Conservation (phyloP, 2,888 invertebrate species). For the Mactromeris polynyma region DNA sequence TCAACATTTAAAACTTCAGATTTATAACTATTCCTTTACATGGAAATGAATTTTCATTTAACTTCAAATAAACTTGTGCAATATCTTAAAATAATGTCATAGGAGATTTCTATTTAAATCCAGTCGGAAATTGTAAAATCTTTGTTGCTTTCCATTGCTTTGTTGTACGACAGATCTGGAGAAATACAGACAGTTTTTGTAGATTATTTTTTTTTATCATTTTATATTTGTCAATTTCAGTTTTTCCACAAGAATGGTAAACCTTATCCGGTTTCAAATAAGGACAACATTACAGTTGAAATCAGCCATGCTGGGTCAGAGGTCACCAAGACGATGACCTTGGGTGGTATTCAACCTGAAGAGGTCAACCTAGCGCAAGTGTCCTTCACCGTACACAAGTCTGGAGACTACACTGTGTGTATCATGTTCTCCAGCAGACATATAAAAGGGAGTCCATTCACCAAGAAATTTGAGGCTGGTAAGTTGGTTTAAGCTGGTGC, state of each 20-base stretch:
- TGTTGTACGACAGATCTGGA: too few relatives aligned
- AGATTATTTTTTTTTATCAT: not conserved
- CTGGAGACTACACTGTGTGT: constrained; percentile 95
- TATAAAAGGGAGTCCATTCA: constrained; percentile 95
- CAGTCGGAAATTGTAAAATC: too few relatives aligned
- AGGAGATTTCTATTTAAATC: too few relatives aligned
- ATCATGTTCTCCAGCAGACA: constrained; percentile 93
- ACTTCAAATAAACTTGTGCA: too few relatives aligned
- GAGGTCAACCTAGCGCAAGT: constrained; percentile 95
- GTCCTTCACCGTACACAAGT: constrained; percentile 96
- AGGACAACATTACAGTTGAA: constrained; percentile 95
- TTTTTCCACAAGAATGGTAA: constrained; percentile 91
- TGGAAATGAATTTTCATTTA: too few relatives aligned
- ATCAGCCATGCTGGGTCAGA: constrained; percentile 94
- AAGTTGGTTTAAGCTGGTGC: too few relatives aligned
- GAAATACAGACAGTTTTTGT: too few relatives aligned
- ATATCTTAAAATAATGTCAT: too few relatives aligned
- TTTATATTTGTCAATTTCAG: constrained; percentile 71
- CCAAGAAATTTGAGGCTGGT: constrained; percentile 93
- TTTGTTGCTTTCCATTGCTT: too few relatives aligned
- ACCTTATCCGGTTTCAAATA: constrained; percentile 95
- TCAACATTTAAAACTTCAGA: too few relatives aligned
- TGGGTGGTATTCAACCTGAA: constrained; percentile 94
- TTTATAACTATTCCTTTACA: too few relatives aligned
- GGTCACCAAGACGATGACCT: constrained; percentile 94